Base-by-base conservation (phyloP, 2,888 invertebrate species). In the Agonopterix subpropinquella region DNA sequence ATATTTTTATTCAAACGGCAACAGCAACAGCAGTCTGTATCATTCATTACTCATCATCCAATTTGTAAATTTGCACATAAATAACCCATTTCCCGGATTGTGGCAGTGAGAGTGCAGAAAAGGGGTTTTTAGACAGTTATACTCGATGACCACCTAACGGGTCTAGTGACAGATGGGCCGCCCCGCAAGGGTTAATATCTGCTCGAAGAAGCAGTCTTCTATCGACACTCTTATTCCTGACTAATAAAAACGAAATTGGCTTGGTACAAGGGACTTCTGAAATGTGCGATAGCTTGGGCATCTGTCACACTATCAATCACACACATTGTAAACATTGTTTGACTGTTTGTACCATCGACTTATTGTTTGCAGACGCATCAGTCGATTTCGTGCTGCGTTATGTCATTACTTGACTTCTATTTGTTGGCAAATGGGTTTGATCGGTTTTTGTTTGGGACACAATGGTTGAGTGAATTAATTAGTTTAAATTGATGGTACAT, bases 281-380 rank as follows among this genome's bases (percentile, higher is more conserved):
- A 28, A 5, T 4, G 5, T 5, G 4, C 4, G 7, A 28, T 7
- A 28, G 28, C 28, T 28, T 28, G 68, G 64, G 65, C 83, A 86
- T 85, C 85, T 86, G 86, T 79, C 79, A 59, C 65, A 79, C 79
- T 72, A 87, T 87, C 84, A 80, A 87, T 87, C 86, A 86, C 76
- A 53, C 64, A 54, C 57, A 61, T 11, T 66, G 77, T 79, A 81
- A 82, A 85, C 78, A 82, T 77, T 83, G 77, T 43, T 44, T 45
- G 36, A 11, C 11, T 80, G 65, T 70, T 35, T 50, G 10, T 50
- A 15, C 50, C 49, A 43, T 66, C 75, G 77, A 76, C 75, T 76
- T 75, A 77, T 80, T 81, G 80, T 81, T 79, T 74, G 73, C 56
- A 67, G 59, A 77, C 73, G 68, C 59, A 69, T 69, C 67, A 65